Percentiles rank a stretch among this genome's conserved stretches.
These are phyloP conservation scores for Castor canadensis DNA, from an alignment of 2,113 vertebrate species.

Conservation along the genomic window DNA sequence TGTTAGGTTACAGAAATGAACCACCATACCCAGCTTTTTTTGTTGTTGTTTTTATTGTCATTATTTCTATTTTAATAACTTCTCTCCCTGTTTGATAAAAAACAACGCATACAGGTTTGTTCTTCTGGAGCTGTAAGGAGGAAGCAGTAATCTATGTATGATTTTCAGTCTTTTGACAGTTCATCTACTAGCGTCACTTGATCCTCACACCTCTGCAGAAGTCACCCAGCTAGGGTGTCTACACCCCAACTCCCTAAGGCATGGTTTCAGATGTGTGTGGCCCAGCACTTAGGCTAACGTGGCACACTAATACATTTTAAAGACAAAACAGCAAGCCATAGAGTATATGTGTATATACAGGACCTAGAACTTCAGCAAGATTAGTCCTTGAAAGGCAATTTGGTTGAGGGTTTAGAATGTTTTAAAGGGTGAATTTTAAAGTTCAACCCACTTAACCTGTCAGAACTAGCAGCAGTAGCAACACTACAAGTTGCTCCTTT, in stretches of 20 bases:
- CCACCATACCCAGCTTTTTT: not conserved
- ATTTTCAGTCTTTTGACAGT: not conserved
- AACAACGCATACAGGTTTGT: not conserved
- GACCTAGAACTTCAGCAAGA: not conserved
- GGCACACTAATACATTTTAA: not conserved
- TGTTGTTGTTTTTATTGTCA: not conserved
- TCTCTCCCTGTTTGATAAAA: not conserved
- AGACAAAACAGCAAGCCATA: not conserved
- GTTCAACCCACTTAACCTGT: not conserved
- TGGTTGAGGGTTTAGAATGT: not conserved
- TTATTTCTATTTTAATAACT: not conserved
- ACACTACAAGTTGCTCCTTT: not conserved
- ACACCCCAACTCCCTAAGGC: not conserved
- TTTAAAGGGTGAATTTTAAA: slow-evolving; percentile 15
- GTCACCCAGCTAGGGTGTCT: not conserved
- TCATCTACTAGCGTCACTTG: not conserved
- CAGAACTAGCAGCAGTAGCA: not conserved
- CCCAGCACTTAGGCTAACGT: not conserved
- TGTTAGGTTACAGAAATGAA: not conserved
- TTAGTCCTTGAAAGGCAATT: not conserved
- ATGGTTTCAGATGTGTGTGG: not conserved
- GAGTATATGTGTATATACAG: not conserved
- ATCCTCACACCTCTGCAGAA: not conserved
- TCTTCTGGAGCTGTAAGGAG: not conserved
- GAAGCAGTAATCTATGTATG: not conserved